phyloP scores from a whole-genome alignment of 2,888 invertebrate genomes.

The Acronicta psi region DNA sequence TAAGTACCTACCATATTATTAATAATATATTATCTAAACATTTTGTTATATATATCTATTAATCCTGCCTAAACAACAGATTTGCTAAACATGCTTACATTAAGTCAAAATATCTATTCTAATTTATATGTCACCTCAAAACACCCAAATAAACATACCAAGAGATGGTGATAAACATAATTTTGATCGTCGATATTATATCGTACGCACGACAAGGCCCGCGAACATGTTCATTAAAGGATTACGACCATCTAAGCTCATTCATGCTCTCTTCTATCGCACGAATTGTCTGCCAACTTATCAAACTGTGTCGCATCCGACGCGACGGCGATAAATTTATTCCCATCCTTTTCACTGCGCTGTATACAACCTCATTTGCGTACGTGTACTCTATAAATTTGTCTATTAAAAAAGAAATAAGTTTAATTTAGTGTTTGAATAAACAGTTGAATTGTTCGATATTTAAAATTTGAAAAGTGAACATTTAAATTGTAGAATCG shows the following conservation, averaged over 20 bases:
- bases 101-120: too few species aligned
- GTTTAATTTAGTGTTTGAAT: conserved; percentile 8
- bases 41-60: too few species aligned
- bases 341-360: conserved; percentile 83
- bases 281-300: conserved; percentile 78
- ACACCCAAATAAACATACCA: conserved; percentile 1
- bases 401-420: conserved; percentile 20
- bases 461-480: conserved; percentile 37
- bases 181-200: conserved; percentile 28
- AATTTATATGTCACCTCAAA: not conserved
- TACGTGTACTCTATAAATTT: conserved; percentile 38
- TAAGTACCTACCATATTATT: too few species aligned
- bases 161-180: conserved; percentile 14
- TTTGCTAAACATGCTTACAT: too few species aligned
- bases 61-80: too few species aligned
- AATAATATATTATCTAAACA: too few species aligned
- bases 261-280: conserved; percentile 77
- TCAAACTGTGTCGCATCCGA: conserved; percentile 73
- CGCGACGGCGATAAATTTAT: conserved; percentile 86
- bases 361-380: conserved; percentile 71
- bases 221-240: conserved; percentile 75
- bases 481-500: conserved; percentile 60
- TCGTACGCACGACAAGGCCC: conserved; percentile 67
- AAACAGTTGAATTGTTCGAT: conserved; percentile 22
- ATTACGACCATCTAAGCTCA: conserved; percentile 76